Evolutionary conservation across 1,140 invertebrate species (phyloP), one percentile per base, ranked within the genome.

Genomic region (Latrodectus geometricus): DNA sequence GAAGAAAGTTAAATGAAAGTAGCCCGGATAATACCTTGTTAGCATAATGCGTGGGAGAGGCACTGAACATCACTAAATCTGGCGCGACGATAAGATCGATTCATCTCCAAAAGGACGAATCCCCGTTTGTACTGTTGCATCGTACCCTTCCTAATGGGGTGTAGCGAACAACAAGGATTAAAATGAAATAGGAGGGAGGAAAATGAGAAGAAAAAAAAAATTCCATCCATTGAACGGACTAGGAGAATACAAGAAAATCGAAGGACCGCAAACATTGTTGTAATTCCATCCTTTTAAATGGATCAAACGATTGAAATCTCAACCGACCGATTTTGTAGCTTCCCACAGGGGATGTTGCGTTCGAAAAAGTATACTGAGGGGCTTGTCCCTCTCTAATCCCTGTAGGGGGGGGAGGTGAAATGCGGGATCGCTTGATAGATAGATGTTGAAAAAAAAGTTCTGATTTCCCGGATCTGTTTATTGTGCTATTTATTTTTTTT

Each of bases 201-300:
- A 35, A 35, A 61, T 8, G 11, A 61, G 8, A 61, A 14, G 8
- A 61, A 61, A 61, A 61, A 61, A 8, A 61, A 61, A 14, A 61
- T 61, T 8, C 21, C 15, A n/a, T n/a, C 73, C 20, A 49, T 54
- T 14, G 54, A 61, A 61, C 35, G 35, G 35, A 35, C 23, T 20
- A 15, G 21, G 14, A 54, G 50, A 35, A 66, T 78, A 9, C 78
- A 54, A 15, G 20, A 48, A 21, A 70, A 23, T 70, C 66, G 61
- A 21, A 52, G 78, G 17, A 80, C 78, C 66, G 66, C 78, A 70
- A 80, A 80, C 78, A 80, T 70, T 80, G 78, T 80, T 80, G 78
- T 80, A 80, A 72, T 80, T 52, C 49, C 68, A 80, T 80, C 66
- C 78, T 66, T 70, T 48, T 80, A 80, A 80, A 80, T 80, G 78